These are phyloP conservation scores for Jordanella pulchra DNA, from an alignment of 2,797 vertebrate species.

Conservation along the genomic window DNA sequence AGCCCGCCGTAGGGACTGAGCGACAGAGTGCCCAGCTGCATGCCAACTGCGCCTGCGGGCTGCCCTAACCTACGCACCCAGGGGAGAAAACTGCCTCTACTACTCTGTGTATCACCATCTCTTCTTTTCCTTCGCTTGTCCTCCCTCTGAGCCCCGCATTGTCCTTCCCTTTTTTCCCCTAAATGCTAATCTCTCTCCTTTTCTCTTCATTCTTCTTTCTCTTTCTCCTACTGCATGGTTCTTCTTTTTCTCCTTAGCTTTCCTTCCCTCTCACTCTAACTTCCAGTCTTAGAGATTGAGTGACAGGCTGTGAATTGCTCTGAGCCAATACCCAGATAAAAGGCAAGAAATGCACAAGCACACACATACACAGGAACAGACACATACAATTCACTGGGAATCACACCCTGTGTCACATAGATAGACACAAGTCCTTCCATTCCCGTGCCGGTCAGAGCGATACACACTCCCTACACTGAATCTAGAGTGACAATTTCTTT, in stretches of 20 bases:
- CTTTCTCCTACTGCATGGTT: slow-evolving; percentile 35
- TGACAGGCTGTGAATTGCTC: slow-evolving; percentile 80
- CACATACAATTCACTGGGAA: slow-evolving; percentile 48
- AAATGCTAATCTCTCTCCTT: slow-evolving; percentile 53
- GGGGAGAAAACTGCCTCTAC: slow-evolving; percentile 69
- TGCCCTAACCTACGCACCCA: slow-evolving; percentile 68
- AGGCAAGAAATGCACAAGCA: slow-evolving; percentile 63
- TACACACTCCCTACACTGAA: slow-evolving; percentile 62
- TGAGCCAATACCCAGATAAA: slow-evolving; percentile 77
- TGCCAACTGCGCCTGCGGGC: slow-evolving; percentile 78
- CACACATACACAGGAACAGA: slow-evolving; percentile 31
- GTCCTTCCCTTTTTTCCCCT: slow-evolving; percentile 48
- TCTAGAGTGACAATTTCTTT: slow-evolving; percentile 71
- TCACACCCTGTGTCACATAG: slow-evolving; percentile 69
- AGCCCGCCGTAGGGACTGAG: slow-evolving; percentile 68
- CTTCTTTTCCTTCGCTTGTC: slow-evolving; percentile 43
- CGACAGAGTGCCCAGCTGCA: slow-evolving; percentile 80
- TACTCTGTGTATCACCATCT: slow-evolving; percentile 47
- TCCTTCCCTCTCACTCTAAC: slow-evolving; percentile 52
- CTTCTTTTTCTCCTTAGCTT: slow-evolving; percentile 31
- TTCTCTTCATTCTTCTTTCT: slow-evolving; percentile 18
- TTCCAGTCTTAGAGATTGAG: slow-evolving; percentile 71
- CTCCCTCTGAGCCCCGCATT: slow-evolving; percentile 49
- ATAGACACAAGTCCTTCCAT: slow-evolving; percentile 64
- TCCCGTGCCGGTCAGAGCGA: slow-evolving; percentile 51